A percentile compares a stretch with the other conserved stretches of the same genome.
Conservation (phyloP, 1,140 invertebrate species). For the Ceratina japonica region DNA sequence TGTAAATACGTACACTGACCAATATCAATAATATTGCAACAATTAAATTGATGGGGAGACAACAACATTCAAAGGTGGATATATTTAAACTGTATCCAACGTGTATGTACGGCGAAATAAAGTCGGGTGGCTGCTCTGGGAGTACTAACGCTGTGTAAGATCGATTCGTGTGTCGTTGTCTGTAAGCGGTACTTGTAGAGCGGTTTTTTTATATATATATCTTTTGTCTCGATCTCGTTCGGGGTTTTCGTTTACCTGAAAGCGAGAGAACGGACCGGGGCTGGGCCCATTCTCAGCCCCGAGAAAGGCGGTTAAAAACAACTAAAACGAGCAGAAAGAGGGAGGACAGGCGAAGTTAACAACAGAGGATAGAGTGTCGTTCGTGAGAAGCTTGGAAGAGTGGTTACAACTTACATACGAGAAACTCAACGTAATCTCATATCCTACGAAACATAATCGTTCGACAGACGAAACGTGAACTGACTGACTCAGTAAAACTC, state of each 20-base stretch:
- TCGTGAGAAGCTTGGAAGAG: constrained; percentile 6
- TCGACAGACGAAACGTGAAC: background rate
- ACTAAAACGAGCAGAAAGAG: constrained; percentile 9
- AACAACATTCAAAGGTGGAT: constrained; percentile 40
- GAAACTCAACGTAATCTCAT: background rate
- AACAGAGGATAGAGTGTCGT: background rate
- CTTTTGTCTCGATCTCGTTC: background rate
- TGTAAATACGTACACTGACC: background rate
- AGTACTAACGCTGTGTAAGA: constrained; percentile 46
- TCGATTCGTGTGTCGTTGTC: constrained; percentile 30
- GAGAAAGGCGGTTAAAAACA: constrained; percentile 21
- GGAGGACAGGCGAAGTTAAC: background rate
- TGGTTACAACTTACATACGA: constrained; percentile 5
- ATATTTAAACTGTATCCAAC: constrained; percentile 30
- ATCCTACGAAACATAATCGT: constrained; percentile 2
- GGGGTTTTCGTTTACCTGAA: constrained; percentile 58
- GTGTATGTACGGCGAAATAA: constrained; percentile 45
- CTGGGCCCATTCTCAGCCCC: constrained; percentile 27
- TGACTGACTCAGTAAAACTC: background rate
- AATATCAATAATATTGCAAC: constrained; percentile 1
- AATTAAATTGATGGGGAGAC: constrained; percentile 24
- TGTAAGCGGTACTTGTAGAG: constrained; percentile 49
- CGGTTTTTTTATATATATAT: constrained; percentile 20
- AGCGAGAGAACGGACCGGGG: constrained; percentile 35
- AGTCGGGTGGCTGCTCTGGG: constrained; percentile 34